These are phyloP conservation scores for Meandrina meandrites DNA, from an alignment of 92 coral and sea anemone species.

Conservation along the genomic window DNA sequence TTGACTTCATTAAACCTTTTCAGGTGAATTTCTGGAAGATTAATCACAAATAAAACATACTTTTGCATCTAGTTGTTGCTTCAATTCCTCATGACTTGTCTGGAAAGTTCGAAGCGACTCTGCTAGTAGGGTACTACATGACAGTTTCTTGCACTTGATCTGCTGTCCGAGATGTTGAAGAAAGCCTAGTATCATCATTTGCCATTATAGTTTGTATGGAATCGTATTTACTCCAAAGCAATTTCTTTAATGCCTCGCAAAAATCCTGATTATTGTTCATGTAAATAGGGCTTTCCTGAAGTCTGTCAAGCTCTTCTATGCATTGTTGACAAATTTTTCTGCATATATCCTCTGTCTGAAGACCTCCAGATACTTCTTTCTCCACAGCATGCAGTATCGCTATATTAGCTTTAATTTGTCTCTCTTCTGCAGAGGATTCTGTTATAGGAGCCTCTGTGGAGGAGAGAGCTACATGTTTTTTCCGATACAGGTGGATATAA, in stretches of 20 bases:
- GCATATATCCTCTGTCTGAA: neutral
- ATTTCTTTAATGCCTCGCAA: neutral
- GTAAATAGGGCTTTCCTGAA: neutral
- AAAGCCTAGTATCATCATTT: too few species aligned
- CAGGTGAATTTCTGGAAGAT: neutral
- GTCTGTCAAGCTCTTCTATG: neutral
- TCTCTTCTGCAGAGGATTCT: too few species aligned
- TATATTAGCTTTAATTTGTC: neutral
- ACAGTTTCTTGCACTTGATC: too few species aligned
- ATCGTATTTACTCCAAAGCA: neutral
- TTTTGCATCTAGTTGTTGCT: neutral
- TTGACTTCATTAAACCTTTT: too few species aligned
- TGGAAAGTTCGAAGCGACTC: too few species aligned
- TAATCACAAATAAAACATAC: neutral
- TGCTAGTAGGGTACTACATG: too few species aligned
- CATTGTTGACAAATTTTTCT: neutral
- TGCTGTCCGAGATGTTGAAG: too few species aligned
- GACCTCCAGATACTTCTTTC: neutral
- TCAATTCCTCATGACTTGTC: too few species aligned
- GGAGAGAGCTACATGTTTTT: too few species aligned
- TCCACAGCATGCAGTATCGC: neutral
- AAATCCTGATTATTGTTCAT: too few species aligned
- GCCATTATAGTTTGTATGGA: too few species aligned
- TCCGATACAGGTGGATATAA: neutral
- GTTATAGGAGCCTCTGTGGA: too few species aligned